phyloP scores from a whole-genome alignment of 2,888 invertebrate species.

The Proisotoma minuta region DNA sequence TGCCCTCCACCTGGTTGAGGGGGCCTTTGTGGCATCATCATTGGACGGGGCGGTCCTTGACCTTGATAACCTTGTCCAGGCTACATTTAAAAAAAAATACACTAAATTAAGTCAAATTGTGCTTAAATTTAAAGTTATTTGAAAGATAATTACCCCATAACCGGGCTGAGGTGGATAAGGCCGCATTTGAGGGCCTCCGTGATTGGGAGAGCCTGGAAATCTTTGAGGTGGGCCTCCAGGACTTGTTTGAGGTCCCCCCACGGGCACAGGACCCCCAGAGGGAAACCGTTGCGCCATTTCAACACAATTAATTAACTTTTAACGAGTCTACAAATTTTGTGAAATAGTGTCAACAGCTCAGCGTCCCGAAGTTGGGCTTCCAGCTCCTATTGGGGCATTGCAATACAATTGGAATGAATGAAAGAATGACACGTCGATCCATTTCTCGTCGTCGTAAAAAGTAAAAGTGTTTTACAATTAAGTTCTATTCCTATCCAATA shows the following conservation, averaged over 20 bases:
- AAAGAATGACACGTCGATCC: too few relatives aligned
- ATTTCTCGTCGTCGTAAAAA: too few relatives aligned
- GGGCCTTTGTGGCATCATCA: conserved; percentile 56
- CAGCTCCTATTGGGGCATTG: too few relatives aligned
- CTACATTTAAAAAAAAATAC: conserved; percentile 7
- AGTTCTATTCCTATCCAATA: too few relatives aligned
- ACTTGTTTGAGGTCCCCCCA: conserved; percentile 53
- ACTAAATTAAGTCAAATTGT: neutral
- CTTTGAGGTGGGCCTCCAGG: conserved; percentile 17
- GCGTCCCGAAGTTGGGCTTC: too few relatives aligned
- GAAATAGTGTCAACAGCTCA: too few relatives aligned
- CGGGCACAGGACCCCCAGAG: conserved; percentile 22
- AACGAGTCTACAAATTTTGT: too few relatives aligned
- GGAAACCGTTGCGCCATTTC: conserved; percentile 49
- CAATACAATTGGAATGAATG: too few relatives aligned
- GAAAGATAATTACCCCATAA: conserved; percentile 33
- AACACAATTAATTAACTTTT: too few relatives aligned
- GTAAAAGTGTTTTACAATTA: too few relatives aligned
- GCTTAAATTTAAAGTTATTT: neutral
- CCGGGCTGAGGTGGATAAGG: conserved; percentile 26
- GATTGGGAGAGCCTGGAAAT: conserved; percentile 20
- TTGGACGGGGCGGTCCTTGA: conserved; percentile 18
- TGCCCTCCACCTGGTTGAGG: conserved; percentile 60
- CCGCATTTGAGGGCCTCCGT: conserved; percentile 19
- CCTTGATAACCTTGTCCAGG: conserved; percentile 17